Conservation (phyloP, 2,888 invertebrate genomes). For the Cataglyphis cursor region DNA sequence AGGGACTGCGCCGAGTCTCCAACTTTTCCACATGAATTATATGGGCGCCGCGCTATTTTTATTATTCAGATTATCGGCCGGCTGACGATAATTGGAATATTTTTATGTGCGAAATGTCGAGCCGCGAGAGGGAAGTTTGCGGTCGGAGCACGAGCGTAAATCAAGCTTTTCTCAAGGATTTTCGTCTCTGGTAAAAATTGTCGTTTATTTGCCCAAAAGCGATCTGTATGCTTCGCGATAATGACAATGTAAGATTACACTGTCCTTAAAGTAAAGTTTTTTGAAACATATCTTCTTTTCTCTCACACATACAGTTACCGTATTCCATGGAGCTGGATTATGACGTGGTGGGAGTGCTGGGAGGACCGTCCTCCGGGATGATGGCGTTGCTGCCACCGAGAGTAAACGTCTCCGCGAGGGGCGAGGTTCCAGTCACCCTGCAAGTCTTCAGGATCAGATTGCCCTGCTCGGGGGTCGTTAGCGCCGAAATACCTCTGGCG, state of each 20-base stretch:
- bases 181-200: background rate
- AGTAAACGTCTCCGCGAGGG: conserved; percentile 94
- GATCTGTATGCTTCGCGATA: background rate
- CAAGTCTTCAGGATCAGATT: conserved; percentile 93
- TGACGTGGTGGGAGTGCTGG: conserved; percentile 89
- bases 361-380: conserved; percentile 78
- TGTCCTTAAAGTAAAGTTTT: background rate
- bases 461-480: conserved; percentile 94
- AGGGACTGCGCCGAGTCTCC: conserved; percentile 8
- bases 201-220: background rate
- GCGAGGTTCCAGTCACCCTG: conserved; percentile 92
- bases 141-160: conserved; percentile 2
- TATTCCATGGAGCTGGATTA: conserved; percentile 93
- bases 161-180: background rate
- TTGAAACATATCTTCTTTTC: background rate
- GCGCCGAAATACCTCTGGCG: conserved; percentile 93
- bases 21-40: conserved; percentile 53
- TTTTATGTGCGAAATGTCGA: conserved; percentile 16
- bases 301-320: conserved; percentile 90
- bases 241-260: background rate
- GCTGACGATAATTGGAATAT: conserved; percentile 52
- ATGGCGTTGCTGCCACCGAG: conserved; percentile 92
- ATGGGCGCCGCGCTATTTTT: conserved; percentile 56
- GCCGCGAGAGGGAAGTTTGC: background rate
- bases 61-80: conserved; percentile 52